Evolutionary conservation across 2,797 vertebrate species (phyloP).

Genomic region (Apogon talboti): DNA sequence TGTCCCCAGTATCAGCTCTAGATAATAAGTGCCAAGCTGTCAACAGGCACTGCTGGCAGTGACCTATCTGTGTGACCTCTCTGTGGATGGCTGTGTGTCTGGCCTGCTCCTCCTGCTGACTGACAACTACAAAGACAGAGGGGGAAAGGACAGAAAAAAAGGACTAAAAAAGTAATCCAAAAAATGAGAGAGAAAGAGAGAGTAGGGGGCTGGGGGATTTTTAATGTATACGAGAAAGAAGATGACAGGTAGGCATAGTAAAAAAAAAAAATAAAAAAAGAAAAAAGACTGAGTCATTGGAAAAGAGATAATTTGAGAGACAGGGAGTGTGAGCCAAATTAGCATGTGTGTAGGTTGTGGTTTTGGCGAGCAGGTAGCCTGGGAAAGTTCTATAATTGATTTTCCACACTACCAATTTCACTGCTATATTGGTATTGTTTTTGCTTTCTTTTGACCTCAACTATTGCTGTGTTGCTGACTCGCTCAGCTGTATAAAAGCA

Average conservation of each 20-base stretch:
- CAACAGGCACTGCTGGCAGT: conserved; percentile 61
- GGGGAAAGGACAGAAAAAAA: conserved; percentile 2
- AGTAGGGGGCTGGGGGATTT: background rate
- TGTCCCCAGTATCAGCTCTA: conserved; percentile 64
- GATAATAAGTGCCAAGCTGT: conserved; percentile 78
- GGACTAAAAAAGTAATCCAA: conserved; percentile 2
- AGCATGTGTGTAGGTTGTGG: too few relatives aligned
- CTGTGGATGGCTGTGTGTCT: conserved; percentile 47
- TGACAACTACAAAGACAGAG: conserved; percentile 56
- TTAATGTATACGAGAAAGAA: conserved; percentile 12
- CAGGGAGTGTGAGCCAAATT: background rate
- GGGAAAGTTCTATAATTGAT: too few relatives aligned
- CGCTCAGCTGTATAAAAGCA: too few relatives aligned
- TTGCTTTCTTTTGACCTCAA: too few relatives aligned
- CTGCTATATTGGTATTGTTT: too few relatives aligned
- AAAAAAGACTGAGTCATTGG: conserved; percentile 25
- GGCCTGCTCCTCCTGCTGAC: conserved; percentile 56
- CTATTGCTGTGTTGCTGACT: too few relatives aligned
- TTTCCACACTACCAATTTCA: too few relatives aligned
- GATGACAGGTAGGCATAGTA: conserved; percentile 6
- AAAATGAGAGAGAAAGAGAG: conserved; percentile 1
- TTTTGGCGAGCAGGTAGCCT: too few relatives aligned
- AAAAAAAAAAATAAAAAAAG: background rate
- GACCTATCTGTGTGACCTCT: conserved; percentile 68
- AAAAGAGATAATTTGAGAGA: conserved; percentile 1